phyloP scores from a whole-genome alignment of 1,140 invertebrate genomes.

The Battus philenor region DNA sequence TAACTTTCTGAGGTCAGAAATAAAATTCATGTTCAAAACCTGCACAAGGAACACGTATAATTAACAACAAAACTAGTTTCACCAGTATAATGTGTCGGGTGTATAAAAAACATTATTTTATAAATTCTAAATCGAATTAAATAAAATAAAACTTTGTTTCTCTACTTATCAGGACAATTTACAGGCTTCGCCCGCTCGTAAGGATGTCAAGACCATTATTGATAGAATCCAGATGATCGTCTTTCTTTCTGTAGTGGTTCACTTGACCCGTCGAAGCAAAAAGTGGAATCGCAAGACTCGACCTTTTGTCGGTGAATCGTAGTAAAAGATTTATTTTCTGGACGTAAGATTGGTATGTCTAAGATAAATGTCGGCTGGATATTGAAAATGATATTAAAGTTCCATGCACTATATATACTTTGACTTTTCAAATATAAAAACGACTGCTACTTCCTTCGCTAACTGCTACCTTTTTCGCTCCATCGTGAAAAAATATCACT shows the following conservation, averaged over 20 bases:
- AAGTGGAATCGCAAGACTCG: conserved; percentile 42
- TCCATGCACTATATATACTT: too few species aligned
- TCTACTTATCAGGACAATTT: conserved; percentile 30
- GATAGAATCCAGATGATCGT: conserved; percentile 43
- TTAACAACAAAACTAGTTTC: too few species aligned
- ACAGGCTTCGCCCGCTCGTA: conserved; percentile 26
- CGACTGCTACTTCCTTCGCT: too few species aligned
- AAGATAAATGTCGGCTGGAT: conserved; percentile 26
- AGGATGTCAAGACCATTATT: conserved; percentile 39
- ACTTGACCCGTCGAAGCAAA: conserved; percentile 50
- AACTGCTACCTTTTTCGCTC: too few species aligned
- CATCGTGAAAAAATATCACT: too few species aligned
- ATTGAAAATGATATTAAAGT: conserved; percentile 17
- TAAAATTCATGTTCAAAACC: too few species aligned
- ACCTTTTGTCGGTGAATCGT: conserved; percentile 39
- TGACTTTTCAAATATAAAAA: too few species aligned
- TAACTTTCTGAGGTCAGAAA: too few species aligned
- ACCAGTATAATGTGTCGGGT: too few species aligned
- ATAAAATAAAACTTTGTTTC: conserved; percentile 12
- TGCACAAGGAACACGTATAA: too few species aligned
- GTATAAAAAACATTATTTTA: too few species aligned
- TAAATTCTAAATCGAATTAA: too few species aligned
- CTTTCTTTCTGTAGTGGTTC: conserved; percentile 41
- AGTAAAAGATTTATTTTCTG: conserved; percentile 50
- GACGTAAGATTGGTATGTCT: conserved; percentile 35